Evolutionary conservation across 2,797 vertebrate species (phyloP).

Genomic region (Phalanger gymnotis): DNA sequence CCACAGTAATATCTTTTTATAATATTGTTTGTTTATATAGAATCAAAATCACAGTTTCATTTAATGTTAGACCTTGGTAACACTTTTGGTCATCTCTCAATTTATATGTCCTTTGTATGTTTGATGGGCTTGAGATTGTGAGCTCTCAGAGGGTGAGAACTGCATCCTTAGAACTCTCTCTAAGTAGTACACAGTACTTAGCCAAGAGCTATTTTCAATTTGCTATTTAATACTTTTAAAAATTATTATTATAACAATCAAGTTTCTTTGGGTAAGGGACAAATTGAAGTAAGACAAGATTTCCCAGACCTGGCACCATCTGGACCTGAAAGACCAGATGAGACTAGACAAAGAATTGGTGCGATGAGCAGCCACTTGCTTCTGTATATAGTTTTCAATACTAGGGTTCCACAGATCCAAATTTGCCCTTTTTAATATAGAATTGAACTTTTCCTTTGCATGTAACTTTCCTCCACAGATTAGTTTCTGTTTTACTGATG

Average conservation of each 20-base stretch:
- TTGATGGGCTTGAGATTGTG: no score
- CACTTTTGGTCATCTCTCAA: no score
- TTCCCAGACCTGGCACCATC: background rate
- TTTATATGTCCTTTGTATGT: no score
- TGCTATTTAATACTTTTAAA: background rate
- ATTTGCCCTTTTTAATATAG: no score
- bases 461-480: no score
- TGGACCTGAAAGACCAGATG: slow-evolving; percentile 14
- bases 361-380: background rate
- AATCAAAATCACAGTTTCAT: background rate
- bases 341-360: background rate
- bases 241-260: background rate
- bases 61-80: background rate
- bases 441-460: no score
- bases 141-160: no score
- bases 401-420: no score
- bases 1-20: background rate
- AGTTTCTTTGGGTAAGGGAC: background rate
- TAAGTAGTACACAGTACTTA: background rate
- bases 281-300: slow-evolving; percentile 28
- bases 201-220: background rate
- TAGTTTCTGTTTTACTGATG: no score
- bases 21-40: no score
- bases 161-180: no score
- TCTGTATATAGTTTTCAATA: no score